These are phyloP conservation scores for Patagioenas fasciata DNA, from an alignment of 2,113 vertebrate genomes.

Conservation along the genomic window DNA sequence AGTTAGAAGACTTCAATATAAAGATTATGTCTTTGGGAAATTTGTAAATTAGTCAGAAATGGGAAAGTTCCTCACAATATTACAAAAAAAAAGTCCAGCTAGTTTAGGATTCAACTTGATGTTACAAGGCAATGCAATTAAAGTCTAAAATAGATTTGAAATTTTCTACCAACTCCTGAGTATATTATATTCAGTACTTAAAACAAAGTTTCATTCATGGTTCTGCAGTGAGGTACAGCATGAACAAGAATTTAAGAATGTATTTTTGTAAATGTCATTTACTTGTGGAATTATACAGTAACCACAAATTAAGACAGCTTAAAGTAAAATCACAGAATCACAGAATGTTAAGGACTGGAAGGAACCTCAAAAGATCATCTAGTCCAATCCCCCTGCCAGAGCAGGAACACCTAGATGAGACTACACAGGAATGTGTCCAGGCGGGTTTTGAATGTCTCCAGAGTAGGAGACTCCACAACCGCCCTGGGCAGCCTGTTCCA, in stretches of 20 bases:
- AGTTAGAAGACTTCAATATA: not conserved
- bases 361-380: no score
- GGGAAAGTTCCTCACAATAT: not conserved
- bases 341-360: no score
- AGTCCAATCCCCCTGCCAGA: no score
- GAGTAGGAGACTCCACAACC: no score
- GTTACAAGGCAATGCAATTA: not conserved
- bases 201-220: not conserved
- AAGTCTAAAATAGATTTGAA: not conserved
- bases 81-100: not conserved
- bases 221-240: not conserved
- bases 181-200: not conserved
- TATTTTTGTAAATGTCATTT: not conserved
- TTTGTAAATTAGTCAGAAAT: not conserved
- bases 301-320: not conserved
- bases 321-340: not conserved
- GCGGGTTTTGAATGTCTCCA: no score
- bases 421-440: no score
- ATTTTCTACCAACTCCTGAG: not conserved
- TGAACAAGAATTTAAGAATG: not conserved
- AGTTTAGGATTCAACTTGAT: not conserved
- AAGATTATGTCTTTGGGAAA: not conserved
- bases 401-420: no score
- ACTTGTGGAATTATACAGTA: not conserved
- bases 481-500: no score